Base-by-base conservation (phyloP, 1,140 invertebrate genomes). In the Acyrthosiphon pisum region DNA sequence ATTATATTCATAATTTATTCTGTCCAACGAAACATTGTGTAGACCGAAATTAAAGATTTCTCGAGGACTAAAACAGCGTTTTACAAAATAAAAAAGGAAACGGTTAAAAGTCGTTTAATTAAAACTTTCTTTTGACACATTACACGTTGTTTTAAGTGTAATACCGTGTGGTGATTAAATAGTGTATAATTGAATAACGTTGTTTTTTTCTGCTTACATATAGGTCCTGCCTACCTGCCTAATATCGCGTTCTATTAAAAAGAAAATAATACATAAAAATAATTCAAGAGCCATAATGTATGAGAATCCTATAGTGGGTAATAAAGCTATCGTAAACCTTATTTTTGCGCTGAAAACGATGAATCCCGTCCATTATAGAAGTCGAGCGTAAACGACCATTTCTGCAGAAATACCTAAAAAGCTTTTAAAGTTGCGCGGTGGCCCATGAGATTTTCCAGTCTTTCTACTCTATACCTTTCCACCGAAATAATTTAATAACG, bases 301-400 rank as follows among this genome's bases (percentile, higher is more conserved):
- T n/a, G 22, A 11, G 87, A 53, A 53, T 89, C 8, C 35, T 35
- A 37, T 53, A 50, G n/a, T 37, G 87, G 87, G 9, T 46, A 53
- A 30, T 53, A 89, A 53, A 53, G n/a, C 48, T 89, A 53, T 89
- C n/a, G 87, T 53, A 89, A 89, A 53, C n/a, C 86, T 88, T 88
- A 87, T 50, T 26, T 48, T 88, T 88, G 22, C 2, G 2, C 22
- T 11, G 41, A 37, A 89, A 89, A 53, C 48, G 8, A 89, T 14
- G 88, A 89, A 89, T 56, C 35, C 9, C 2, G 50, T 89, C 87
- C 88, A 56, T 56, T 56, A 83, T 46, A 56, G 35, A 89, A 56
- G 88, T 89, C 18, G 48, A 89, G 22, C n/a, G 35, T 26, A 56
- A 89, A 89, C n/a, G 87, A 89, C n/a, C 6, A 53, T 53, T 53